Percentiles rank a stretch among this genome's conserved stretches.
These are phyloP conservation scores for Echinarachnius parma DNA, from an alignment of 53 echinoderm and acorn worm genomes.

Conservation along the genomic window DNA sequence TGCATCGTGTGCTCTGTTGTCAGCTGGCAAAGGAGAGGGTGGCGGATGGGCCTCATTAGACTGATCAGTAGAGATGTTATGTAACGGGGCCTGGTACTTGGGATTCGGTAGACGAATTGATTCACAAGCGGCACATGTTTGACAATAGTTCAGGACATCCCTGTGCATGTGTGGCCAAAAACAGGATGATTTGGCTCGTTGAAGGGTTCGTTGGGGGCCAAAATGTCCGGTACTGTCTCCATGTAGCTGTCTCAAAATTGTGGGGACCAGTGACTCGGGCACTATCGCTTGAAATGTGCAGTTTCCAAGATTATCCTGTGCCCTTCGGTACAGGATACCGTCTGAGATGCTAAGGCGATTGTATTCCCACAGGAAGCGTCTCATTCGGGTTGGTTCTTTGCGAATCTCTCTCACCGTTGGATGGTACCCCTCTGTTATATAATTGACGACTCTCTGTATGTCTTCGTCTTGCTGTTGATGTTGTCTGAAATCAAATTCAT, in stretches of 20 bases:
- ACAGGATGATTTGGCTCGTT: no score
- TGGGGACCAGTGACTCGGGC: constrained; percentile 20
- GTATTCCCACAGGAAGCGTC: no score
- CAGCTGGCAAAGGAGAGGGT: no score
- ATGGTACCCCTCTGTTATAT: not conserved
- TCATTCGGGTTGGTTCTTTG: not conserved
- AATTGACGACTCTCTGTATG: not conserved
- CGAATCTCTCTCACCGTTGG: constrained; percentile 10
- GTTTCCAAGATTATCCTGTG: not conserved
- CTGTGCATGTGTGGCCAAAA: constrained; percentile 8
- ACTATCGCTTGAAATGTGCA: not conserved
- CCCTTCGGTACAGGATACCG: not conserved
- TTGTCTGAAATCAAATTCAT: no score
- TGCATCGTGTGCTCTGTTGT: no score
- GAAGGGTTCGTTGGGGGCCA: no score
- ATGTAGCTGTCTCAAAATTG: constrained; percentile 1
- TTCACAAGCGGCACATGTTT: constrained; percentile 18
- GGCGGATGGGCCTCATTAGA: no score
- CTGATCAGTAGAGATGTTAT: constrained; percentile 18
- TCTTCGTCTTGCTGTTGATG: no score
- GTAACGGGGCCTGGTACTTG: constrained; percentile 6
- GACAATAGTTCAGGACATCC: constrained; percentile 24
- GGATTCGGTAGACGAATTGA: constrained; percentile 15
- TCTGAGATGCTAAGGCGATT: no score
- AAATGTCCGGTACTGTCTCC: no score